These are phyloP conservation scores for Marasmarcha lunaedactyla DNA, from an alignment of 2,888 invertebrate genomes.

Conservation along the genomic window DNA sequence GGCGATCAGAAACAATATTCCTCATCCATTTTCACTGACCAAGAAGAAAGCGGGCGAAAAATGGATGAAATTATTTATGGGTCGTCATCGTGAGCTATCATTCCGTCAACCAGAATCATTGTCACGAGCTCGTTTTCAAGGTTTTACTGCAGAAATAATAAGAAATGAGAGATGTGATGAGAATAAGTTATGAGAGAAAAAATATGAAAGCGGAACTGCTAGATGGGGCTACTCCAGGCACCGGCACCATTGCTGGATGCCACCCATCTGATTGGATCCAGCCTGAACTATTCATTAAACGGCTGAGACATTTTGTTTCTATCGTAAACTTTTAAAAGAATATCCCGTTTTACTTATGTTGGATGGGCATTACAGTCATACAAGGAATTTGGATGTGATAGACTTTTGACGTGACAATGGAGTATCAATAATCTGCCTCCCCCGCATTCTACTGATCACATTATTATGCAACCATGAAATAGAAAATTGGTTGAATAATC, in stretches of 20 bases:
- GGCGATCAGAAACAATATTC: constrained; percentile 1
- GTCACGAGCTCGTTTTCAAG: constrained; percentile 8
- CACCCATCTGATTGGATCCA: constrained; percentile 13
- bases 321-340: constrained; percentile 15
- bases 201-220: not conserved
- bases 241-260: constrained; percentile 14
- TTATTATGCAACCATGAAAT: constrained; percentile 10
- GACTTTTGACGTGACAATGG: constrained; percentile 11
- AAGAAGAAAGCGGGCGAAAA: not conserved
- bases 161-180: constrained; percentile 4
- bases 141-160: not conserved
- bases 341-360: constrained; percentile 16
- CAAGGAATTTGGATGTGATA: constrained; percentile 14
- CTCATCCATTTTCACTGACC: not conserved
- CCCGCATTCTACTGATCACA: constrained; percentile 15
- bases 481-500: constrained; percentile 4
- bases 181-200: constrained; percentile 10
- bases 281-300: constrained; percentile 8
- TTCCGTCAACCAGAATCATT: constrained; percentile 8
- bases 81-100: constrained; percentile 5
- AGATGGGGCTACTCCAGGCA: constrained; percentile 13
- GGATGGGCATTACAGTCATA: constrained; percentile 19
- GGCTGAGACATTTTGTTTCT: constrained; percentile 4
- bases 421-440: constrained; percentile 10
- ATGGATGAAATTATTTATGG: constrained; percentile 7